Percentiles rank a stretch among this genome's conserved stretches.
These are phyloP conservation scores for Subacronicta megacephala DNA, from an alignment of 2,888 invertebrate species.

Conservation along the genomic window DNA sequence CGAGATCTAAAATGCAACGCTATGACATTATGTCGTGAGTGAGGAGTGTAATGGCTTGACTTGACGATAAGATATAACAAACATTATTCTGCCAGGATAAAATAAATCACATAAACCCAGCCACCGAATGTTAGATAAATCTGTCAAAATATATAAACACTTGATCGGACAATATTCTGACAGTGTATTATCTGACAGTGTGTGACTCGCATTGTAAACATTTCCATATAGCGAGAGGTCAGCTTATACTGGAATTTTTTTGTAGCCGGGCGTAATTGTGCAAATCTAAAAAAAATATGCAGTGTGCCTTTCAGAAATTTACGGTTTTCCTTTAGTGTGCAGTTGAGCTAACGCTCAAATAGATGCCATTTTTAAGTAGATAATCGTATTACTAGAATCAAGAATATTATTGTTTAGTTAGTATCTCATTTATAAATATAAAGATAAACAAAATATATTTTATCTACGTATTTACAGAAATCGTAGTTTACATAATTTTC, in stretches of 20 bases:
- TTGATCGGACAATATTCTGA: no score
- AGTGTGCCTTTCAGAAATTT: no score
- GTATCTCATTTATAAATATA: background rate
- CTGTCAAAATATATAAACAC: no score
- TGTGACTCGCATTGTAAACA: no score
- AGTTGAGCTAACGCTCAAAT: no score
- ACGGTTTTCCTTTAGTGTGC: no score
- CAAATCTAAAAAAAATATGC: no score
- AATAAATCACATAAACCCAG: slow-evolving; percentile 37
- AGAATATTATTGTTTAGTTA: background rate
- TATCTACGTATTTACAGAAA: slow-evolving; percentile 27
- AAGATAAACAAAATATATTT: slow-evolving; percentile 12
- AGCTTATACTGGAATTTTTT: no score
- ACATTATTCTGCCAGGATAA: slow-evolving; percentile 46
- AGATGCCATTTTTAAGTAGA: no score
- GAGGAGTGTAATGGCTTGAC: slow-evolving; percentile 68
- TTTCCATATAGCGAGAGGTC: no score
- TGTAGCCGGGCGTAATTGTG: no score
- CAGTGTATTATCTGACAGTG: no score
- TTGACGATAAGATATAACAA: slow-evolving; percentile 59
- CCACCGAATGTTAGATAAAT: background rate
- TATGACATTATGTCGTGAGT: slow-evolving; percentile 75
- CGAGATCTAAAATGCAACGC: slow-evolving; percentile 77
- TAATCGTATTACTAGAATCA: background rate
- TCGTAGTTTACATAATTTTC: slow-evolving; percentile 36